A percentile compares a stretch with the other conserved stretches of the same genome.
Conservation (phyloP, 2,888 invertebrate genomes). For the Teinopalpus imperialis region DNA sequence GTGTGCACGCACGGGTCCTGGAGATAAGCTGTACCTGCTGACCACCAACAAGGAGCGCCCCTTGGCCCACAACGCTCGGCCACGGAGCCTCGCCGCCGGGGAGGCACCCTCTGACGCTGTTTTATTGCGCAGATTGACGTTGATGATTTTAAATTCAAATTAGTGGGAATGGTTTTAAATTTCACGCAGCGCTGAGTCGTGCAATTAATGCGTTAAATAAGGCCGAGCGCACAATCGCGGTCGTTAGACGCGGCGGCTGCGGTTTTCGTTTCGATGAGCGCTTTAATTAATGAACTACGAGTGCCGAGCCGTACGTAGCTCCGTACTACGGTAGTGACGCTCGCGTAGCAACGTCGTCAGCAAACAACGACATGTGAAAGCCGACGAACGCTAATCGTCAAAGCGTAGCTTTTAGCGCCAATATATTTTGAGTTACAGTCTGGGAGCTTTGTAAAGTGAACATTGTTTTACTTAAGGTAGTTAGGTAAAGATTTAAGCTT, state of each 20-base stretch:
- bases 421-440: conserved; percentile 23
- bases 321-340: not conserved
- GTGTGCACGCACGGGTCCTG: too few relatives aligned
- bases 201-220: conserved; percentile 31
- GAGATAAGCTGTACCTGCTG: too few relatives aligned
- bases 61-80: too few relatives aligned
- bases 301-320: not conserved
- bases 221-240: not conserved
- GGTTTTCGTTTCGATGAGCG: conserved; percentile 19
- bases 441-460: too few relatives aligned
- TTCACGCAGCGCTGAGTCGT: conserved; percentile 29
- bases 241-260: conserved; percentile 6
- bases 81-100: too few relatives aligned
- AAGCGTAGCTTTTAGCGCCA: not conserved
- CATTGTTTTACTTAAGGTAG: too few relatives aligned
- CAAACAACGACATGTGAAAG: not conserved
- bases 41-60: too few relatives aligned
- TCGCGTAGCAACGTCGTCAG: not conserved
- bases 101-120: too few relatives aligned
- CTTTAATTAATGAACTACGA: conserved; percentile 17
- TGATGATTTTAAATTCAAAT: conserved; percentile 34
- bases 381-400: not conserved
- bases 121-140: not conserved
- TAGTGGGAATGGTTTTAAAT: conserved; percentile 30
- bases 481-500: too few relatives aligned